Evolutionary conservation across 2,797 vertebrate species (phyloP), one percentile per base, ranked within the genome.

Genomic region (Anniella stebbinsi): DNA sequence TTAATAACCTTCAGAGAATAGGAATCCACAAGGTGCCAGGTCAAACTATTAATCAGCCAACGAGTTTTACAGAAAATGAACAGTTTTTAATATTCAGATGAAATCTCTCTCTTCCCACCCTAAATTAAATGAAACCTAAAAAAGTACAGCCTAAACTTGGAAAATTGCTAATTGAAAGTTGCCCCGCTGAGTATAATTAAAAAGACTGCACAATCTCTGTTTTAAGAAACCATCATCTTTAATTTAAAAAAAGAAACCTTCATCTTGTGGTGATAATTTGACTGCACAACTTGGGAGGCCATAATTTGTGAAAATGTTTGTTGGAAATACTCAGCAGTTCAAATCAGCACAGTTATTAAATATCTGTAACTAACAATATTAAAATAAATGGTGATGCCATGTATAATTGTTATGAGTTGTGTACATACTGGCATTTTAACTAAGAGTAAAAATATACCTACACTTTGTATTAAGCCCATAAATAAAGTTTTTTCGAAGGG

Each of bases 371-470:
- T 86, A 75, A 85, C 69, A 66, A 60, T 76, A 57, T 86, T 67
- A 70, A 88, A 45, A 10, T n/a, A 76, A 85, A 75, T 38, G 54
- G 36, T 11, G 67, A 69, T 57, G 75, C 73, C 25, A 28, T 83
- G 18, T 36, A 67, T 88, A 86, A 77, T 86, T 88, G 28, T 84
- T 63, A 90, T 90, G 84, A 87, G 87, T 87, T 87, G 48, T 36
- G 13, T 84, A 48, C 21, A 30, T 84, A 57, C 48, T 63, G 60
- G 67, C 51, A 81, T 77, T 84, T 77, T 36, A 17, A 81, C 63
- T 84, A 77, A 77, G n/a, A 81, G 87, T 70, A 63, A 63, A 82
- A 84, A 67, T 54, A 38, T 28, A n/a, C 63, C 60, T 36, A 84
- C 72, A 90, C 33, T 86, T 73, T 90, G 41, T 33, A 81, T 66